These are phyloP conservation scores for Steinernema khuongi DNA, from an alignment of 1,140 invertebrate genomes.

Conservation along the genomic window DNA sequence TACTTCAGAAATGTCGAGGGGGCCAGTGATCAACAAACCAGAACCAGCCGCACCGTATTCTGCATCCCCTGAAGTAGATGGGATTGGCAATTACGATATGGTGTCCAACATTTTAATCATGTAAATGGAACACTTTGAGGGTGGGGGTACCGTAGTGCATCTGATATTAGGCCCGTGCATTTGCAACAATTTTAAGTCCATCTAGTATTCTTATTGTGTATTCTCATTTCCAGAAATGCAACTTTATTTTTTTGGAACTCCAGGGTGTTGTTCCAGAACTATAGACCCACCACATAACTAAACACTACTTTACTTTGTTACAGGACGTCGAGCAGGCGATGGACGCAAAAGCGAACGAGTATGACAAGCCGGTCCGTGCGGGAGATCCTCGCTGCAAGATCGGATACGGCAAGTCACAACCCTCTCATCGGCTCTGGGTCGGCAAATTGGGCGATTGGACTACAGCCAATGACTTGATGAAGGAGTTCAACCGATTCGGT, in stretches of 20 bases:
- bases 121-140: too few relatives aligned
- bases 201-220: too few relatives aligned
- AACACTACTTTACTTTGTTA: not conserved
- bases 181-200: too few relatives aligned
- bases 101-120: too few relatives aligned
- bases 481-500: slow-evolving; percentile 94
- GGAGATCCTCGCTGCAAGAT: slow-evolving; percentile 73
- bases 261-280: not conserved
- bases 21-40: too few relatives aligned
- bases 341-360: slow-evolving; percentile 28
- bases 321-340: slow-evolving; percentile 34
- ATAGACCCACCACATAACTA: not conserved
- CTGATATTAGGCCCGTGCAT: too few relatives aligned
- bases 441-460: slow-evolving; percentile 93
- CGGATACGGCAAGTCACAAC: slow-evolving; percentile 81
- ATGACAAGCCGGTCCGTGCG: slow-evolving; percentile 24
- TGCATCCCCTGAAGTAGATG: too few relatives aligned
- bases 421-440: slow-evolving; percentile 77
- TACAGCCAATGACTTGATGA: slow-evolving; percentile 69
- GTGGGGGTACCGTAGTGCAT: too few relatives aligned
- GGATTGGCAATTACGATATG: too few relatives aligned
- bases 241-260: not conserved
- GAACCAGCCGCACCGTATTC: too few relatives aligned
- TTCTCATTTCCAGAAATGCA: not conserved
- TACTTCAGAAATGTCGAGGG: not conserved